Evolutionary conservation across 2,113 vertebrate species (phyloP), one percentile per base, ranked within the genome.

Genomic region (Xiphophorus couchianus): DNA sequence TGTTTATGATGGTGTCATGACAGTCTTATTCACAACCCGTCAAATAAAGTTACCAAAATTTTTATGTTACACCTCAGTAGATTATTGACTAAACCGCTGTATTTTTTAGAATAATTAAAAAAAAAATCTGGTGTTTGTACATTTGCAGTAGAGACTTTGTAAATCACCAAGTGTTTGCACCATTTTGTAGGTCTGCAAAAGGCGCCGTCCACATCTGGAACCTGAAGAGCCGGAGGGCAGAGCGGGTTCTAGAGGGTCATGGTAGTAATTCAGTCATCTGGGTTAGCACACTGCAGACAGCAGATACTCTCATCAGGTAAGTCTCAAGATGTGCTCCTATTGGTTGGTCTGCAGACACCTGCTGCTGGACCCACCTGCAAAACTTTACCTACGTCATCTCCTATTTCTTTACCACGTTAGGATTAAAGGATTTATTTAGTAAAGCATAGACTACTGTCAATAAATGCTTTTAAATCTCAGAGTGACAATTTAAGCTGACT

Each of bases 151-250:
- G 25, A 58, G 51, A 9, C 5, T 58, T 58, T 58, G 51, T 51
- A 51, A 17, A 51, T 19, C 58, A 7, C 54, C 3, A 30, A 3
- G 19, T 19, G 9, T 29, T 0, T 72, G 1, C 31, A 48, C 35
- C 48, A 39, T 83, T 83, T 60, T 89, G n/a, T 88, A 99, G 98
- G 69, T 97, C 96, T 30, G 95, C 90, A 73, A 95, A 87, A 0
- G 98, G 98, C 14, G 48, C 91, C 66, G 89, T 99, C 78, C 96
- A 98, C 19, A 73, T 97, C 76, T 99, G 97, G 97, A 97, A 95
- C 89, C 91, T 99, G 84, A 94, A 90, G 84, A 98, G 94, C 8
- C 92, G 88, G 81, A 94, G 98, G 83, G 65, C 93, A 1, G 82
- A 95, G 9, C 74, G 84, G 51, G 72, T 90, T 11, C 70, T 98